Evolutionary conservation across 2,797 vertebrate species (phyloP), one percentile per base, ranked within the genome.

Genomic region (Catamblyrhynchus diadema): DNA sequence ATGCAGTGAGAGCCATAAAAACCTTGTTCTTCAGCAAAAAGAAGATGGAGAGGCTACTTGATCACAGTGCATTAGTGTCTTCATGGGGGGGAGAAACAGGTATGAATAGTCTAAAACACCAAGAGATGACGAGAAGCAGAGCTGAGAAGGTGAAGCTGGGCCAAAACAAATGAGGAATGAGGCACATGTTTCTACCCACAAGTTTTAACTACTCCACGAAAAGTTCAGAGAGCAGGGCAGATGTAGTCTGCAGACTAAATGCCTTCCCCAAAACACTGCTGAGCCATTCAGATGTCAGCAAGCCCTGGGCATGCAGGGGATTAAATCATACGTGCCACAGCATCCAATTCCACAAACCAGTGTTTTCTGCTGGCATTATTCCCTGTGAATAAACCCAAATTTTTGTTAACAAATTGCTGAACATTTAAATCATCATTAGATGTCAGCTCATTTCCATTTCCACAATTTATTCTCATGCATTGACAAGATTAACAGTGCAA

Each of bases 61-160:
- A 83, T 81, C 69, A 65, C 22, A 71, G 39, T 25, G 33, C 57
- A 85, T 93, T 78, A 95, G 57, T 59, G 54, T 27, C 60, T 74
- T 50, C 0, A 3, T 4, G 6, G 5, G 2, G 2, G 2, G 14
- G 14, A 3, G 1, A 4, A 21, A 2, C 22, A n/a, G 6, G 35
- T 33, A 61, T 41, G 57, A 85, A 47, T 10, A 42, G 47, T 50
- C 21, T n/a, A 22, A 67, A 95, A 66, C 61, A 82, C 14, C 48
- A 72, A 67, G 67, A 47, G n/a, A 70, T 12, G 3, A 50, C 50
- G 42, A 73, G 64, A 35, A 83, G 32, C 32, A 16, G 33, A 24
- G 19, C 25, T 48, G n/a, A 69, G 24, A 70, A 89, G 30, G 5
- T 45, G 60, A 86, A 73, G 44, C 5, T 2, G 0, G 30, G 66